phyloP scores from a whole-genome alignment of 1,140 invertebrate genomes.

The Eupristina koningsbergeri region DNA sequence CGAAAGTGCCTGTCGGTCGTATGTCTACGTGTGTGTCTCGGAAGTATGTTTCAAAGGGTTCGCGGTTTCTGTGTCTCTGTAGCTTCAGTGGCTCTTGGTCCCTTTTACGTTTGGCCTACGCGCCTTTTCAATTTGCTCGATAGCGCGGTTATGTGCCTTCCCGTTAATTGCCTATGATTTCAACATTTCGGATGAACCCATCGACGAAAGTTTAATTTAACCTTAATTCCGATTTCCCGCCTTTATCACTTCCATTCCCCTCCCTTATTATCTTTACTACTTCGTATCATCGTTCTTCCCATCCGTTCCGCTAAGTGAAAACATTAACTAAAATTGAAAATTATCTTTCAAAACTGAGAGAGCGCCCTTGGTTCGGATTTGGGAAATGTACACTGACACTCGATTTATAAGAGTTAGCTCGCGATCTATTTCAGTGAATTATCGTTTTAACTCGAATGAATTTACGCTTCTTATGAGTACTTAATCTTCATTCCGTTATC shows the following conservation, averaged over 20 bases:
- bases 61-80: too few relatives aligned
- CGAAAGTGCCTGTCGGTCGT: background rate
- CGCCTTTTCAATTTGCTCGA: background rate
- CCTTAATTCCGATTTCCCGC: too few relatives aligned
- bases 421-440: background rate
- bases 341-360: background rate
- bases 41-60: too few relatives aligned
- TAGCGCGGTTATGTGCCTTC: too few relatives aligned
- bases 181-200: background rate
- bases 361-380: background rate
- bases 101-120: background rate
- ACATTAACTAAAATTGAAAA: background rate
- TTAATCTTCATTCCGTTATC: background rate
- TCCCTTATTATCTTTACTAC: too few relatives aligned
- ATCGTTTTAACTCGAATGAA: background rate
- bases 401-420: constrained; percentile 1
- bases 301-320: background rate
- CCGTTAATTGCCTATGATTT: too few relatives aligned
- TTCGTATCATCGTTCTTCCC: background rate
- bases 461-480: background rate
- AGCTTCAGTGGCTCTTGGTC: too few relatives aligned
- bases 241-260: too few relatives aligned
- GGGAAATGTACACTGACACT: background rate
- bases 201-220: background rate
- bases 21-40: too few relatives aligned